Evolutionary conservation across 2,113 vertebrate genomes (phyloP), one percentile per base, ranked within the genome.

Genomic region (Phylloscopus trochiloides): DNA sequence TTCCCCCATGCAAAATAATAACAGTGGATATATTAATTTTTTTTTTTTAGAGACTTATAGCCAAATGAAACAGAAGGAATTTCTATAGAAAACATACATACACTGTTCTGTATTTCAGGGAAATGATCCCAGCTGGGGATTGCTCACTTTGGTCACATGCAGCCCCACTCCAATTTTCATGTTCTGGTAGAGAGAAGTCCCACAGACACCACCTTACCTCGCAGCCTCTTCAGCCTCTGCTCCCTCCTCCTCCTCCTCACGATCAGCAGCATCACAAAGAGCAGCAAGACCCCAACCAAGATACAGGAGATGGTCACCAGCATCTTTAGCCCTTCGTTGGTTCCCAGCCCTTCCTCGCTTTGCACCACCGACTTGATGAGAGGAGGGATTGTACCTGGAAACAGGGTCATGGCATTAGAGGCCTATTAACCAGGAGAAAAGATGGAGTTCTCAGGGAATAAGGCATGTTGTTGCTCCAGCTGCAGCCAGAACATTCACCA

Each of bases 271-370:
- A 99, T 98, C 74, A 99, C 99, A 45, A 99, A 99, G 57, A 99
- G 99, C 96, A 99, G 97, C 28, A 99, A 97, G 57, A 98, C 98
- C 12, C 99, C 99, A 72, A 99, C 98, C 92, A 99, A 96, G 96
- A 99, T 98, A 57, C 99, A 99, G 91, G 99, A 99, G 96, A 99
- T 98, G 94, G 99, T 99, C 97, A 99, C 99, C 98, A 99, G 98
- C 99, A 99, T 99, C 98, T 99, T 99, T 66, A 99, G 98, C 29
- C 99, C 99, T 70, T 99, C 98, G 12, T 99, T 99, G 98, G 98
- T 99, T 5, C 98, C 98, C 98, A 99, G 98, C 92, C 99, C 99
- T 94, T 98, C 99, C 63, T 99, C 98, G 29, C 98, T 99, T 81
- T 99, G 98, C 83, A 99, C 99, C 59, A 99, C 99, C 12, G 98